Conservation (phyloP, 30 jellyfish, hydroid and myxozoan genomes). For the Nemopilema nomurai region DNA sequence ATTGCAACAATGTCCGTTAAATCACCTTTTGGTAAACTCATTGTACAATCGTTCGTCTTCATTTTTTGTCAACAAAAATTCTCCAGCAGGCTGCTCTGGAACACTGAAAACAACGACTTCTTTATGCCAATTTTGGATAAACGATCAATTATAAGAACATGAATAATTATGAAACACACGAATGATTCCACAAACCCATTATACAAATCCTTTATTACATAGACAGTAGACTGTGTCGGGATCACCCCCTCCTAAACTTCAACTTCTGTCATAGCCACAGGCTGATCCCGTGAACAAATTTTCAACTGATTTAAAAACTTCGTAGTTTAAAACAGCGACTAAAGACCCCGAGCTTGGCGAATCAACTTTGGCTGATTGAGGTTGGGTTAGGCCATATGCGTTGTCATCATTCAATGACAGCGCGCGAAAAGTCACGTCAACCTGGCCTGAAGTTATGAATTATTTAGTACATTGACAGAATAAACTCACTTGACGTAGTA, state of each 20-base stretch:
- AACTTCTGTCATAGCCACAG: too few species aligned
- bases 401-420: constrained; percentile 5
- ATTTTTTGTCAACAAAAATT: background rate
- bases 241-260: background rate
- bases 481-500: constrained; percentile 75
- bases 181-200: background rate
- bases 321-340: background rate
- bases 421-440: background rate
- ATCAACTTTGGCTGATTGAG: background rate
- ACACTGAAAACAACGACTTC: background rate
- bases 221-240: background rate
- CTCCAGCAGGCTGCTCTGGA: background rate
- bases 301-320: too few species aligned
- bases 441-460: constrained; percentile 14
- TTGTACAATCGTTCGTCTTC: background rate
- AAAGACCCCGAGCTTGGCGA: background rate
- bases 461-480: constrained; percentile 8
- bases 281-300: too few species aligned
- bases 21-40: background rate
- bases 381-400: constrained; percentile 11
- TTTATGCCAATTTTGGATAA: background rate
- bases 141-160: background rate
- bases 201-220: background rate
- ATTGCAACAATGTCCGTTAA: background rate
- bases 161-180: background rate